phyloP scores from a whole-genome alignment of 2,797 vertebrate species.

The Melanotaenia trifasciata region DNA sequence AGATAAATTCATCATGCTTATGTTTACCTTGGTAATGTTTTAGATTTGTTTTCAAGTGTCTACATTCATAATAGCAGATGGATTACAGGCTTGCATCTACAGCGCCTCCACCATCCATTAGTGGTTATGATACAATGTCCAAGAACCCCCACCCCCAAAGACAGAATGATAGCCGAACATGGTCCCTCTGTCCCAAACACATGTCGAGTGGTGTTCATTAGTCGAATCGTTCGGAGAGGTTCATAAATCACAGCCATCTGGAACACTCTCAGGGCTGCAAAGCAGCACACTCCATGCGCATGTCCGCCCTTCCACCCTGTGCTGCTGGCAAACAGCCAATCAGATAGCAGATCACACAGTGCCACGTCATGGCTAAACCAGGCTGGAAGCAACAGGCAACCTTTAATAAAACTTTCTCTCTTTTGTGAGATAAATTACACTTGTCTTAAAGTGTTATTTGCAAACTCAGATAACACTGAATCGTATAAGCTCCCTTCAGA shows the following conservation, averaged over 20 bases:
- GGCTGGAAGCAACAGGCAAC: conserved; percentile 27
- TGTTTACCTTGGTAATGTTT: conserved; percentile 3
- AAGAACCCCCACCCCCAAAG: conserved; percentile 17
- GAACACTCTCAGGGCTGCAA: conserved; percentile 38
- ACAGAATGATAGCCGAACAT: conserved; percentile 53
- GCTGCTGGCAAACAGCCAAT: conserved; percentile 58
- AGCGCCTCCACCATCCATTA: conserved; percentile 7
- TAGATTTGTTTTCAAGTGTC: not conserved
- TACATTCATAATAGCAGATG: conserved; percentile 3
- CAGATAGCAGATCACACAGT: conserved; percentile 40
- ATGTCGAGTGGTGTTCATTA: conserved; percentile 64
- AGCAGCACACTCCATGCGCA: not conserved
- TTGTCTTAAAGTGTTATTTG: not conserved
- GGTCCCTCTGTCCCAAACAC: conserved; percentile 59
- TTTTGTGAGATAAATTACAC: not conserved
- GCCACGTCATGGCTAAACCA: conserved; percentile 25
- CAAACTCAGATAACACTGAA: not conserved
- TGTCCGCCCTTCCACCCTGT: not conserved
- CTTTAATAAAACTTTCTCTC: conserved; percentile 31
- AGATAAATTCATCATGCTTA: not conserved
- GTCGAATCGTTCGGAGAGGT: conserved; percentile 57
- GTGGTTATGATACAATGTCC: conserved; percentile 24
- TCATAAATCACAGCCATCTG: conserved; percentile 74
- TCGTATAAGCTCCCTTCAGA: not conserved
- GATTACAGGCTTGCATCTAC: conserved; percentile 7